Base-by-base conservation (phyloP, 2,797 vertebrate genomes). In the Remorina albescens region DNA sequence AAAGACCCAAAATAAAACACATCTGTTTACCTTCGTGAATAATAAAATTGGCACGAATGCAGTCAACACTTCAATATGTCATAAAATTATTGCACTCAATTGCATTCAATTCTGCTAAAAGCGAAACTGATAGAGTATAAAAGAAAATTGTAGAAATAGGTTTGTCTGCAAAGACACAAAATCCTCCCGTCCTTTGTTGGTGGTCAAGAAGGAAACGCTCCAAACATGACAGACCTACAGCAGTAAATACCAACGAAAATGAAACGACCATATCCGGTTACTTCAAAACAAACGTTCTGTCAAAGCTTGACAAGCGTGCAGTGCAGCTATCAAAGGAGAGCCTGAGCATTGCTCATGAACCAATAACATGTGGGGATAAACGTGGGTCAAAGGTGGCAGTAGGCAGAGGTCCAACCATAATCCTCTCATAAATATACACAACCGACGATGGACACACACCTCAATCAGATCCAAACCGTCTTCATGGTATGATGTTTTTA, bases 351-450 rank as follows among this genome's bases (percentile, higher is more conserved):
- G 84, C 68, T 90, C 85, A 63, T 16, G 73, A 76, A 67, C 71
- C 84, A 73, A 61, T 79, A 84, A 81, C 74, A 72, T 49, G 28
- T 4, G 61, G 63, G 85, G 81, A 83, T 81, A 54, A 81, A 21
- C 28, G 25, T 0, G 44, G 85, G 85, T 86, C 78, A 87, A 47
- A 86, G 88, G 84, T 84, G 23, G 8, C 83, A 84, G 83, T 76
- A 87, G 75, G 77, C 82, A 39, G 55, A 68, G 53, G 3, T 78
- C 70, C 25, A 26, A 56, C 69, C 26, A 26, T 86, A 86, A 88
- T 87, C 82, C 74, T 71, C 64, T 75, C 56, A 78, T 87, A 86
- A 88, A 88, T 80, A 90, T 72, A 83, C 81, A 86, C 58, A 46
- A 62, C 34, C 6, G 81, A 75, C 74, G 82, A 88, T 4, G 74